phyloP scores from a whole-genome alignment of 2,797 vertebrate genomes.

The Peromyscus nudipes region DNA sequence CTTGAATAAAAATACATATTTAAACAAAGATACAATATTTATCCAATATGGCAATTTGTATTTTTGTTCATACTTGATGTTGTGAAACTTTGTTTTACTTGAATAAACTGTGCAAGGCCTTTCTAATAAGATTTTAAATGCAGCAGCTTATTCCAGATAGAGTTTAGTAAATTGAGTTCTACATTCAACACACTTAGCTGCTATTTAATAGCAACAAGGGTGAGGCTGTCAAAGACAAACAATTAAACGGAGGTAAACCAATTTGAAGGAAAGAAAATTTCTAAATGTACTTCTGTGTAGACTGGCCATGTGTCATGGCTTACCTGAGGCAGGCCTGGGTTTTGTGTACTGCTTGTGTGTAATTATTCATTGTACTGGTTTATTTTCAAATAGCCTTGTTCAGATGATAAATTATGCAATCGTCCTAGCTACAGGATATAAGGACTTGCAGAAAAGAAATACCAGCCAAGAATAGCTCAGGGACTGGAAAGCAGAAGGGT shows the following conservation, averaged over 20 bases:
- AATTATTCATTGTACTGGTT: neutral
- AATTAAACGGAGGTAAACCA: neutral
- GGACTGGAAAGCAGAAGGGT: neutral
- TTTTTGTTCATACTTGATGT: neutral
- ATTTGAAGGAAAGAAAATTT: neutral
- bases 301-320: neutral
- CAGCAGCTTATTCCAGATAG: neutral
- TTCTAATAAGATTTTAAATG: slow-evolving; percentile 10
- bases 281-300: neutral
- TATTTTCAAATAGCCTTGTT: neutral
- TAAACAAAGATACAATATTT: neutral
- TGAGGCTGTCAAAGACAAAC: neutral
- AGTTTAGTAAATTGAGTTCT: neutral
- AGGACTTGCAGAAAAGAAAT: neutral
- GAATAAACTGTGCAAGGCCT: neutral
- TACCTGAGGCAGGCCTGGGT: neutral
- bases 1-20: neutral
- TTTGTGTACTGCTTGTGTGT: neutral
- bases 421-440: neutral
- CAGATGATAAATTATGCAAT: neutral
- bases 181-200: neutral
- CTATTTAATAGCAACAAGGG: neutral
- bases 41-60: neutral
- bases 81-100: neutral
- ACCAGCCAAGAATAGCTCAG: neutral